Conservation (phyloP, 2,888 invertebrate genomes). For the Emesis russula region DNA sequence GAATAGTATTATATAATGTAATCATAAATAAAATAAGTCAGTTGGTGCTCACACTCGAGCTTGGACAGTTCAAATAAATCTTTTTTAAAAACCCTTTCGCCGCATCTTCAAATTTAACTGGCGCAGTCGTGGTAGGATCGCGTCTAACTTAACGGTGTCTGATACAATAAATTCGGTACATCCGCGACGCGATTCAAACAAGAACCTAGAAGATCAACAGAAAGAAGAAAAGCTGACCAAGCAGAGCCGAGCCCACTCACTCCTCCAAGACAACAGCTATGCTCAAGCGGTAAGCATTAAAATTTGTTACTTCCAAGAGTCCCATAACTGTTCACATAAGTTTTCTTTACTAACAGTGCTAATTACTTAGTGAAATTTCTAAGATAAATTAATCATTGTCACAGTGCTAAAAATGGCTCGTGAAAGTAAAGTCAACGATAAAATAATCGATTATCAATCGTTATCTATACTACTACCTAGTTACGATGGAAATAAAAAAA, state of each 20-base stretch:
- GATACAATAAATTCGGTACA: constrained; percentile 6
- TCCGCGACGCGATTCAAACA: constrained; percentile 47
- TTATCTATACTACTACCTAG: constrained; percentile 69
- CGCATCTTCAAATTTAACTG: constrained; percentile 1
- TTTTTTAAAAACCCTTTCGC: not conserved
- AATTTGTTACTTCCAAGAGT: constrained; percentile 70
- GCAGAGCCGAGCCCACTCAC: constrained; percentile 25
- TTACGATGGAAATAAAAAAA: constrained; percentile 85
- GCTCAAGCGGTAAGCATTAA: constrained; percentile 81
- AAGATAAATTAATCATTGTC: constrained; percentile 25
- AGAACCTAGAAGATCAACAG: constrained; percentile 28
- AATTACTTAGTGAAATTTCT: not conserved
- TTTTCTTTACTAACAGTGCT: constrained; percentile 27
- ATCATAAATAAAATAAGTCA: no score
- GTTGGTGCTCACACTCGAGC: not conserved
- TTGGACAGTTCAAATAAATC: not conserved
- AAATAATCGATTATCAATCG: constrained; percentile 10
- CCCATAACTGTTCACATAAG: not conserved
- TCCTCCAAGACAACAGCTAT: constrained; percentile 53
- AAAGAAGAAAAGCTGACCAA: constrained; percentile 4
- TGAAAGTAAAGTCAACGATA: constrained; percentile 25
- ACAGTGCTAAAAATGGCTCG: constrained; percentile 42
- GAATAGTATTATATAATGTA: no score
- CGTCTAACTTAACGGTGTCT: constrained; percentile 1
- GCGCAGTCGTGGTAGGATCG: constrained; percentile 17